Conservation (phyloP, 2,888 invertebrate genomes). For the Acanthosoma haemorrhoidale region DNA sequence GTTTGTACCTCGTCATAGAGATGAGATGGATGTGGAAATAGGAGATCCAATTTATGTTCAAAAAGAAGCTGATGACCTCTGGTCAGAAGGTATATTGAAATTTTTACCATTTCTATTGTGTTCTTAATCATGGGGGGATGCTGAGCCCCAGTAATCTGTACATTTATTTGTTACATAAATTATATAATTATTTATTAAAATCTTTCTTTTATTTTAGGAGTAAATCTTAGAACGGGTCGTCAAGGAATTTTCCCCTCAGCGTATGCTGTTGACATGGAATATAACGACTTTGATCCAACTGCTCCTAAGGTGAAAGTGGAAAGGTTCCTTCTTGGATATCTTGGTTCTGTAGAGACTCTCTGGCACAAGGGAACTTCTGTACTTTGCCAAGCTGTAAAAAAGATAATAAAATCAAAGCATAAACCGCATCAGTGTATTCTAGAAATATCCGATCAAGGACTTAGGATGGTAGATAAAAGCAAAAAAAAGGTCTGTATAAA, state of each 20-base stretch:
- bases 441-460: conserved; percentile 91
- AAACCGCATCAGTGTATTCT: conserved; percentile 71
- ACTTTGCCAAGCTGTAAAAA: conserved; percentile 83
- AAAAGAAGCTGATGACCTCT: conserved; percentile 92
- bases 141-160: too few relatives aligned
- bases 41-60: conserved; percentile 96
- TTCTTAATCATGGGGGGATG: neutral
- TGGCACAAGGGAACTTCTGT: conserved; percentile 97
- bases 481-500: conserved; percentile 47
- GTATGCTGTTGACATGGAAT: conserved; percentile 94
- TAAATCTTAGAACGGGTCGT: conserved; percentile 87
- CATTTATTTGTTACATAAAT: neutral
- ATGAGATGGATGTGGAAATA: conserved; percentile 94
- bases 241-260: conserved; percentile 96
- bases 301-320: conserved; percentile 79
- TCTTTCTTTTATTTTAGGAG: conserved; percentile 58
- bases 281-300: conserved; percentile 88
- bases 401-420: conserved; percentile 57
- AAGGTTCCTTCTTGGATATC: conserved; percentile 82
- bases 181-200: neutral
- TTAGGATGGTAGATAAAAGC: conserved; percentile 89
- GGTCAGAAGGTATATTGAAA: conserved; percentile 80
- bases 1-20: conserved; percentile 89
- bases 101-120: neutral
- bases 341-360: conserved; percentile 92